These are phyloP conservation scores for Manis pentadactyla DNA, from an alignment of 2,797 vertebrate genomes.

Conservation along the genomic window DNA sequence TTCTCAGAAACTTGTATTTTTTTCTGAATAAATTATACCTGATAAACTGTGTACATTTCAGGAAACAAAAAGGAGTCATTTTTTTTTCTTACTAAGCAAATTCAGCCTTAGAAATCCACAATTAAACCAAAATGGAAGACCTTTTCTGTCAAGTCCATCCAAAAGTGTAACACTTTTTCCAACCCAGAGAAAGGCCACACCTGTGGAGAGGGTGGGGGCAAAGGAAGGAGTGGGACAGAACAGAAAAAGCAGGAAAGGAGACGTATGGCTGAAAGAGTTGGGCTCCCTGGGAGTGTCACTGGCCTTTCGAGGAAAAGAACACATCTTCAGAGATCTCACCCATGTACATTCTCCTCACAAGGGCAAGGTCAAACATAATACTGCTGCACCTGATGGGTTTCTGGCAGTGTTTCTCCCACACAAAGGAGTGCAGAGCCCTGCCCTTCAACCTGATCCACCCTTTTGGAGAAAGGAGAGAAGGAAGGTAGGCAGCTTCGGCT, in stretches of 20 bases:
- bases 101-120: background rate
- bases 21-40: constrained; percentile 57
- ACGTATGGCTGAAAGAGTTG: background rate
- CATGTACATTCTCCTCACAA: accelerated
- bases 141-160: background rate
- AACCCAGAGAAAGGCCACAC: background rate
- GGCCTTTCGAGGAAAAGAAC: background rate
- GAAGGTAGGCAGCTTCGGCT: background rate
- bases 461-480: background rate
- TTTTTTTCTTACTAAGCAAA: background rate
- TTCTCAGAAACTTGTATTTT: constrained; percentile 8
- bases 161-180: background rate
- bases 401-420: background rate
- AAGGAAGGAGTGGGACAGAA: background rate
- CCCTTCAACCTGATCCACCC: background rate
- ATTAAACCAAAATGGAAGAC: background rate
- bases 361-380: too few species aligned
- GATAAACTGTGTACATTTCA: constrained; percentile 1
- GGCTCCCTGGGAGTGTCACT: background rate
- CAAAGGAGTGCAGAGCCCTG: background rate
- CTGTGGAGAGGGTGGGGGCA: background rate
- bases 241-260: background rate
- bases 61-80: background rate
- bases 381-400: background rate
- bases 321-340: background rate